A percentile compares a stretch with the other conserved stretches of the same genome.
phyloP scores from a whole-genome alignment of 2,888 invertebrate species.

The Scelioninae gen. 2 region DNA sequence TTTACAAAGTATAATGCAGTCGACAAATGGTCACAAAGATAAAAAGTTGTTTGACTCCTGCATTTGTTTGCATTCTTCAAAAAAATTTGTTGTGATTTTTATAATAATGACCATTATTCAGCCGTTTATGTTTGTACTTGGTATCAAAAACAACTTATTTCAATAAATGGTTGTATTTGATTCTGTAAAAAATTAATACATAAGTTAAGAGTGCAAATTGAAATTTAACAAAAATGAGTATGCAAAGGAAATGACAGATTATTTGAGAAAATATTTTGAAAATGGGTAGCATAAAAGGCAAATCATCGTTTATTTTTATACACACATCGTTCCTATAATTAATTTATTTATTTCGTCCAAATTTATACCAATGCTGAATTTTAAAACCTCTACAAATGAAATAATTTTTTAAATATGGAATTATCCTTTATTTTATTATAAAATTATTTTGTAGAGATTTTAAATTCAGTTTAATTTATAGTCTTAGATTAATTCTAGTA shows the following conservation, averaged over 20 bases:
- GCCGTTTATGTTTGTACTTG: constrained; percentile 24
- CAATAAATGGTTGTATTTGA: neutral
- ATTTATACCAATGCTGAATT: constrained; percentile 3
- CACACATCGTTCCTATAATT: constrained; percentile 29
- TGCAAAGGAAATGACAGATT: too few species aligned
- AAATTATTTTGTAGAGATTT: constrained; percentile 19
- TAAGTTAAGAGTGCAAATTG: too few species aligned
- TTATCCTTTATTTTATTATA: neutral
- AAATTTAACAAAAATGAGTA: too few species aligned
- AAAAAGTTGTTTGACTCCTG: constrained; percentile 25
- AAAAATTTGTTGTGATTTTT: constrained; percentile 25
- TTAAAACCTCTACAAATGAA: constrained; percentile 16
- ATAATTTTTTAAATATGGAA: neutral
- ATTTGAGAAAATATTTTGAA: too few species aligned
- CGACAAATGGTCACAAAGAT: constrained; percentile 16
- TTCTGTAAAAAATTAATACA: too few species aligned
- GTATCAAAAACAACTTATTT: constrained; percentile 2
- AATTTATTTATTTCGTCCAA: constrained; percentile 29
- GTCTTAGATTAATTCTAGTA: constrained; percentile 17
- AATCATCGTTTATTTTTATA: constrained; percentile 31
- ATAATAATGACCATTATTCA: constrained; percentile 15
- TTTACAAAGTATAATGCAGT: constrained; percentile 27
- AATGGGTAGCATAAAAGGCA: constrained; percentile 23
- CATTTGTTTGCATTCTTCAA: constrained; percentile 27
- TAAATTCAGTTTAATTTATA: constrained; percentile 14